These are phyloP conservation scores for Heliconius erato DNA, from an alignment of 2,888 invertebrate genomes.

Conservation along the genomic window DNA sequence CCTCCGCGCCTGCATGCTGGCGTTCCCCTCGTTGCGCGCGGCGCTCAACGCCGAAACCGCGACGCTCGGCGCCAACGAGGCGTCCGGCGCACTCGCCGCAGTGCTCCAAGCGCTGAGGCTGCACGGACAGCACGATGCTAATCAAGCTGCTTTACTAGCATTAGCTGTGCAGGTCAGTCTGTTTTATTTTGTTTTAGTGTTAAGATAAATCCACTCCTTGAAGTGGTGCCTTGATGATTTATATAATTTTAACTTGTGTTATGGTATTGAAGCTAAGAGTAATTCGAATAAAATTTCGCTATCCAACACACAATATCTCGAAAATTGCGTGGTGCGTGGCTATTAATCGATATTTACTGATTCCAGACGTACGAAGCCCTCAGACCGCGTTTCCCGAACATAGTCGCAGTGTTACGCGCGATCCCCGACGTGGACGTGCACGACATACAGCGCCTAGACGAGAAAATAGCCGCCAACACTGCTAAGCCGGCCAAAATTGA, in stretches of 20 bases:
- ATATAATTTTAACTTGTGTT: no score
- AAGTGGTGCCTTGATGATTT: no score
- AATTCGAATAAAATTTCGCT: no score
- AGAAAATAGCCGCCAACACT: constrained; percentile 89
- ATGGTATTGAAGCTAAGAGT: no score
- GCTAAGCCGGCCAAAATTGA: constrained; percentile 92
- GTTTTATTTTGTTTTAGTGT: constrained; percentile 55
- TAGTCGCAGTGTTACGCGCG: constrained; percentile 89
- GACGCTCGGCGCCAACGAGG: constrained; percentile 71
- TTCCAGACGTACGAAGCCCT: constrained; percentile 90
- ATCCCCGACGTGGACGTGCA: constrained; percentile 93
- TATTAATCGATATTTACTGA: not conserved
- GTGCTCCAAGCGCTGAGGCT: constrained; percentile 92
- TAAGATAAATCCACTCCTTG: no score
- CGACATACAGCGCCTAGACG: constrained; percentile 94
- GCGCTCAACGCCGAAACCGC: constrained; percentile 73
- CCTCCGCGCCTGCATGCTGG: constrained; percentile 91
- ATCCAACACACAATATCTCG: no score
- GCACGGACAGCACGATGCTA: constrained; percentile 96
- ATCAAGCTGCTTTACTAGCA: constrained; percentile 92
- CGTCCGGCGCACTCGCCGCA: constrained; percentile 89
- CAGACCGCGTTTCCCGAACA: constrained; percentile 90
- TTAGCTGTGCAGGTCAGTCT: constrained; percentile 90
- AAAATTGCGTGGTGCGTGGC: not conserved
- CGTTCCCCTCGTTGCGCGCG: constrained; percentile 90